Base-by-base conservation (phyloP, 2,113 vertebrate genomes). In the sheep (Ovis aries) region DNA sequence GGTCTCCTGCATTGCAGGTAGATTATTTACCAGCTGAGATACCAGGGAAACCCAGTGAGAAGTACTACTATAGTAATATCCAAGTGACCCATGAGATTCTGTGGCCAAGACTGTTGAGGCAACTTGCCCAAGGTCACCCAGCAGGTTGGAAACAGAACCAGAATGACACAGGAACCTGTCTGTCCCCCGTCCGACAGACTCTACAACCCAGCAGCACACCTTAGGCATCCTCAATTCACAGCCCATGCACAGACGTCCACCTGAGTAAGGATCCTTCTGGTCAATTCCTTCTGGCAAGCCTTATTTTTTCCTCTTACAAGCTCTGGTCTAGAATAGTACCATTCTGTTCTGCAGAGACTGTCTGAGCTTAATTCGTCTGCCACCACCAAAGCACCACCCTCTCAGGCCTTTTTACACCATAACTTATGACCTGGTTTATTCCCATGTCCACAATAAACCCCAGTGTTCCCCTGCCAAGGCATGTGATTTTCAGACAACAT, bases 341-440 rank as follows among this genome's bases (percentile, higher is more conserved):
- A 21, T 67, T 95, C 31, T 88, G 13, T 52, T 96, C 95, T 88
- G 3, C 36, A 87, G 94, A 85, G 64, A 62, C 21, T 53, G 23
- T 48, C 71, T 82, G 53, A 59, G 23, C 71, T 86, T 94, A 89
- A 95, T 88, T 91, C 95, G 94, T 90, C 53, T 60, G 62, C 50
- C 8, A 16, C 8, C 60, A 45, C 21, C 90, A 57, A 57, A 67
- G 59, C 84, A 52, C 55, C 55, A 53, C 59, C n/a, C 81, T 97
- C 80, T 59, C 36, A 90, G 74, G n/a, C 29, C 77, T 85, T 94
- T 91, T 90, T 77, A 59, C 36, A 55, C 78, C 23, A 6, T 13
- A 52, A 85, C 64, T 93, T 71, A 80, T 80, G 88, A 87, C 94
- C 82, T 78, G 82, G 59, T 36, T 94, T 94, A 93, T 96, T 93